These are phyloP conservation scores for Anadara kagoshimensis DNA, from an alignment of 1,140 invertebrate genomes.

Conservation along the genomic window DNA sequence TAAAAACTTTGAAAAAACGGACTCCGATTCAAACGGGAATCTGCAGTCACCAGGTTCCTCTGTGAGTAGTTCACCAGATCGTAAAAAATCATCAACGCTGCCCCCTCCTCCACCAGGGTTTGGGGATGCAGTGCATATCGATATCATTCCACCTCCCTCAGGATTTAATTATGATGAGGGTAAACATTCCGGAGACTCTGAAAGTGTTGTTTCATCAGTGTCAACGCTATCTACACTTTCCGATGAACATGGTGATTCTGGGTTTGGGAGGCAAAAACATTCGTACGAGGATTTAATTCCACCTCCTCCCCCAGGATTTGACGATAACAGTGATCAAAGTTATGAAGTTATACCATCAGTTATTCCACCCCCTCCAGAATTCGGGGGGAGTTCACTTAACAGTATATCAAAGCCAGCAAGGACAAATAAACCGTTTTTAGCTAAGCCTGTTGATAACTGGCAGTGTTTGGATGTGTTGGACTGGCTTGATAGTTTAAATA, in stretches of 20 bases:
- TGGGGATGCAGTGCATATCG: constrained; percentile 57
- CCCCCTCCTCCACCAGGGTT: constrained; percentile 61
- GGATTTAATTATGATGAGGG: constrained; percentile 47
- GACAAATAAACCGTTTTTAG: constrained; percentile 50
- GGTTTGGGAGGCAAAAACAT: constrained; percentile 42
- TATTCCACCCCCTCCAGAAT: constrained; percentile 60
- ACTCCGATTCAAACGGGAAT: constrained; percentile 29
- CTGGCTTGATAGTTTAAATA: constrained; percentile 69
- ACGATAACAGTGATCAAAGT: constrained; percentile 41
- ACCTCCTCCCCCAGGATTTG: constrained; percentile 63
- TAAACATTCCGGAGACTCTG: constrained; percentile 45
- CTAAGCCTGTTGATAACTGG: constrained; percentile 64
- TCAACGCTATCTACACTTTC: constrained; percentile 67
- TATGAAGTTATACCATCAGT: constrained; percentile 42
- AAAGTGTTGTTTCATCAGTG: constrained; percentile 34
- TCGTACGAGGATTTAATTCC: constrained; percentile 60
- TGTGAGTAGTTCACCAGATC: neutral
- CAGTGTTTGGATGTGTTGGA: constrained; percentile 68
- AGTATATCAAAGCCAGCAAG: constrained; percentile 23
- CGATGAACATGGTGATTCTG: constrained; percentile 63
- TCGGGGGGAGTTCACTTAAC: constrained; percentile 35
- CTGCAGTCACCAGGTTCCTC: constrained; percentile 14
- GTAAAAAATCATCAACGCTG: constrained; percentile 25
- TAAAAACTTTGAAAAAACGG: constrained; percentile 45
- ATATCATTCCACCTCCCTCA: constrained; percentile 65